Conservation (phyloP, 2,888 invertebrate genomes). For the Pyrrhosoma nymphula region DNA sequence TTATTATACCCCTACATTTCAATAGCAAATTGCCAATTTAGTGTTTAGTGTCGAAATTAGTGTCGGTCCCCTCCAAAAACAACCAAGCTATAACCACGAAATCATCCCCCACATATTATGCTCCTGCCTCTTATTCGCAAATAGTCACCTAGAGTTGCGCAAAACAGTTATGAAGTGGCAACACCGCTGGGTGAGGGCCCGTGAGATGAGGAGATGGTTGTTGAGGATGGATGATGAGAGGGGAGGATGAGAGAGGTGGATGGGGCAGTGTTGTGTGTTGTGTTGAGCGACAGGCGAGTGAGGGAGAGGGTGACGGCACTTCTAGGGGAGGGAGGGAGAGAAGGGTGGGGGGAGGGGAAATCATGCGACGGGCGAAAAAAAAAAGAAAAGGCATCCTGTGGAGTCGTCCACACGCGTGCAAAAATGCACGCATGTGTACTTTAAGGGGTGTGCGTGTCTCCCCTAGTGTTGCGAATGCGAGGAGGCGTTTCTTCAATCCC, state of each 20-base stretch:
- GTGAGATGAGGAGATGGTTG: no score
- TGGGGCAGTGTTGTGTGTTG: background rate
- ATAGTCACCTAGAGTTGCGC: no score
- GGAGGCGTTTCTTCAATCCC: background rate
- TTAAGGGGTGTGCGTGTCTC: conserved; percentile 19
- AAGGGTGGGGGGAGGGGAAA: background rate
- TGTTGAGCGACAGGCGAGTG: background rate
- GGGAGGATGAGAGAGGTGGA: background rate
- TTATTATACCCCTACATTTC: no score
- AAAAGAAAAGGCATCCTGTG: background rate
- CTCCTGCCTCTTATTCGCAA: no score
- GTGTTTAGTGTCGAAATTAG: no score
- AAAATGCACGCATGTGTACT: conserved; percentile 56
- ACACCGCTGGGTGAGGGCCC: no score
- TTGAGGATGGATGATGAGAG: background rate
- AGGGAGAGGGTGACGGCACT: background rate
- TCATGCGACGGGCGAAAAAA: background rate
- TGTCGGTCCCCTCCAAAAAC: no score
- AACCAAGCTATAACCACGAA: no score
- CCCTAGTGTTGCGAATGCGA: background rate
- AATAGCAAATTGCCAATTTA: no score
- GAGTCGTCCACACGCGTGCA: conserved; percentile 47
- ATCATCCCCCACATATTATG: no score
- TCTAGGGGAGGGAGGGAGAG: background rate
- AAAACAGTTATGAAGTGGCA: no score